Base-by-base conservation (phyloP, 1,140 invertebrate genomes). In the Maniola jurtina region DNA sequence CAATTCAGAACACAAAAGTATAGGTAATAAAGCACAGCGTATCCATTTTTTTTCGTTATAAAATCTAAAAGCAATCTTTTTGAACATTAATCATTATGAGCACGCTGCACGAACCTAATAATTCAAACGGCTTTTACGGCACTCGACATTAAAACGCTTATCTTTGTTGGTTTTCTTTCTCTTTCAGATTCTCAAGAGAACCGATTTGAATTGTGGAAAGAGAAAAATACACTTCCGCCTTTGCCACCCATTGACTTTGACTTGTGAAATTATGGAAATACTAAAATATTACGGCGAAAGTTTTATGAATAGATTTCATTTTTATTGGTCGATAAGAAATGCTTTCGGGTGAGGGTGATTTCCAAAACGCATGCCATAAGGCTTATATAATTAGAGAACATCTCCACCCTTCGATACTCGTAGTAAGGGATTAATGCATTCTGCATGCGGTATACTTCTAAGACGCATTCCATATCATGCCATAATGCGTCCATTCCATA, bases 91-190 rank as follows among this genome's bases (percentile, higher is more conserved):
- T 68, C 66, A 68, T 64, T 54, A 64, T 36, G 57, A 68, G 66
- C 56, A 59, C 61, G 61, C 58, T 63, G 61, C 56, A 60, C 61
- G 61, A 60, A 68, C 25, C 61, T 68, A 54, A 64, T 64, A 68
- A 68, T 68, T 63, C 66, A 68, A 68, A 68, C 62, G 66, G 54
- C 60, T 68, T 67, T 66, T 64, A 63, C 40, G 54, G 15, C 48
- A 54, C 36, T 60, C 48, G 57, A 67, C 56, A 67, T 56, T 63
- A 59, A 67, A 71, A 71, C 62, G 60, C 61, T 67, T 67, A 71
- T 66, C 69, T 64, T 71, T 71, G 64, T 67, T 71, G 69, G 56
- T 60, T 71, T 71, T n/a, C n/a, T 66, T 55, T 67, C 64, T 62
- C 63, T 67, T 60, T 7, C 60, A 71, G 69, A 63, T 67, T 71